phyloP scores from a whole-genome alignment of 2,113 vertebrate genomes.

The Orthonyx spaldingii region DNA sequence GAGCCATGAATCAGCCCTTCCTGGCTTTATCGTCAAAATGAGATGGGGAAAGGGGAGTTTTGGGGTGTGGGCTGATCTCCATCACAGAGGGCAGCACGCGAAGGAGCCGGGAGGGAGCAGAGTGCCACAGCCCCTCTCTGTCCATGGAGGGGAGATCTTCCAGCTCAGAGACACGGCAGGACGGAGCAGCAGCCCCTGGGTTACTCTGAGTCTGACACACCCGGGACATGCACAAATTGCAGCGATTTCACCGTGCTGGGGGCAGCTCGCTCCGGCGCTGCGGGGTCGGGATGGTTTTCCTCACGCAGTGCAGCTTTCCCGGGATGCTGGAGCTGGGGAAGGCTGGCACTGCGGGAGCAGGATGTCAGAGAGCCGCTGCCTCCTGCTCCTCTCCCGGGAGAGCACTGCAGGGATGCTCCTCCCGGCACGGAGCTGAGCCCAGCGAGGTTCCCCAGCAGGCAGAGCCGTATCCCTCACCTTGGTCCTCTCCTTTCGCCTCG shows the following conservation, averaged over 20 bases:
- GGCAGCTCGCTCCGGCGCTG: fast-evolving
- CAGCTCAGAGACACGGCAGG: neutral
- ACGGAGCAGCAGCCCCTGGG: neutral
- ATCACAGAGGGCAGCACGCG: fast-evolving
- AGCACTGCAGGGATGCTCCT: neutral
- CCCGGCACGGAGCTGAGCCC: neutral
- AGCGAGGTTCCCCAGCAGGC: neutral
- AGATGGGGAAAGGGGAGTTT: neutral
- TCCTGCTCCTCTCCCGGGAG: neutral
- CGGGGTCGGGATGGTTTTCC: neutral
- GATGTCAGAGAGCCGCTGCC: neutral
- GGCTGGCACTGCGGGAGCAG: neutral
- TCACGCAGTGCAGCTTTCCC: fast-evolving
- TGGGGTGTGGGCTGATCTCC: fast-evolving
- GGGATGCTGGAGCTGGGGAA: neutral
- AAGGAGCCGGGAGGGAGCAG: neutral
- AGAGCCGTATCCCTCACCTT: fast-evolving
- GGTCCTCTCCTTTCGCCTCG: neutral
- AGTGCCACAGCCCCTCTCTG: neutral
- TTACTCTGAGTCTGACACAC: neutral
- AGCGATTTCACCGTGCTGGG: neutral
- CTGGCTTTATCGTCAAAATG: fast-evolving
- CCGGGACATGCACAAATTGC: neutral
- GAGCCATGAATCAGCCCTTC: neutral
- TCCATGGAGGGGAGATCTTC: fast-evolving